Conservation (phyloP, 2,888 invertebrate genomes). For the Miltochrista miniata region DNA sequence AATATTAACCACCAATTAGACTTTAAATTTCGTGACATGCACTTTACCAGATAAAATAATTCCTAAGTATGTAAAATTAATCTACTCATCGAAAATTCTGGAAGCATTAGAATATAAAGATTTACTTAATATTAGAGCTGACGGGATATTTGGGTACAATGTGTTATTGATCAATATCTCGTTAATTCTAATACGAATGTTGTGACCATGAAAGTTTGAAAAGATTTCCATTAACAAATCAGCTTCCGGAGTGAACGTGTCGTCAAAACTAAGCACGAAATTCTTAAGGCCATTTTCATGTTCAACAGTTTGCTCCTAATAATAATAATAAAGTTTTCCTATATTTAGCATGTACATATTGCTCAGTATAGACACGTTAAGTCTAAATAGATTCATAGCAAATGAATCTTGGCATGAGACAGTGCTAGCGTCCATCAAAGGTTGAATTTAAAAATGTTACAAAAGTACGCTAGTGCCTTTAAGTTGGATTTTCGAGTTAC, state of each 20-base stretch:
- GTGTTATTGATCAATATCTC: no score
- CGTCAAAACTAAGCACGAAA: slow-evolving; percentile 63
- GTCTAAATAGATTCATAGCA: slow-evolving; percentile 21
- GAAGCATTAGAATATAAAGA: no score
- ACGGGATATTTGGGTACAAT: no score
- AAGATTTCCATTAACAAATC: no score
- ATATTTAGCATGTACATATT: slow-evolving; percentile 61
- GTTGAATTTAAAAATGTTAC: slow-evolving; percentile 15
- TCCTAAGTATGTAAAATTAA: no score
- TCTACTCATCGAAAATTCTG: no score
- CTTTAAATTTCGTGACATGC: no score
- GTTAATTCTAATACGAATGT: no score
- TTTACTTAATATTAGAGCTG: no score
- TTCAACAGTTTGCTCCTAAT: slow-evolving; percentile 57
- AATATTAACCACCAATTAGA: no score
- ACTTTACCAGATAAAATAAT: no score
- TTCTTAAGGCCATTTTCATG: slow-evolving; percentile 49
- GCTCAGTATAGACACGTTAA: slow-evolving; percentile 53
- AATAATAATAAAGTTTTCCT: slow-evolving; percentile 42
- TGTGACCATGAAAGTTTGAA: no score
- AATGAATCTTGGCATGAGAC: slow-evolving; percentile 25
- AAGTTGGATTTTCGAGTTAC: slow-evolving; percentile 35
- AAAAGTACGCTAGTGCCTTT: slow-evolving; percentile 23
- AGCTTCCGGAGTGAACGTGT: slow-evolving; percentile 24
- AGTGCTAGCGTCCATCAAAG: slow-evolving; percentile 13